phyloP scores from a whole-genome alignment of 2,113 vertebrate species.

The Periophthalmus modestus region DNA sequence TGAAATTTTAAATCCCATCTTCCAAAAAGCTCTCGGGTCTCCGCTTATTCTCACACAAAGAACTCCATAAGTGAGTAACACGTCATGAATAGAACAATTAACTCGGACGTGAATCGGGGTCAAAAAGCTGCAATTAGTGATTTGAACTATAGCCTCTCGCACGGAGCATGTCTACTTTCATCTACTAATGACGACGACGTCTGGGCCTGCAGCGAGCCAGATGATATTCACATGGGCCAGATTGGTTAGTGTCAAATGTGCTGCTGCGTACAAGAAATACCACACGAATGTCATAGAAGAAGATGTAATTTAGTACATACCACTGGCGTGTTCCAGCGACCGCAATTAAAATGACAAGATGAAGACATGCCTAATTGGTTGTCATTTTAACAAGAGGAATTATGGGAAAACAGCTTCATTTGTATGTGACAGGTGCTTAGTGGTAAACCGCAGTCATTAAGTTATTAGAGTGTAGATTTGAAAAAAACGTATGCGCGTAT shows the following conservation, averaged over 20 bases:
- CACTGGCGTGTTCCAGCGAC: not conserved
- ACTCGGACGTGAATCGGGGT: constrained; percentile 40
- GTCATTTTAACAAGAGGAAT: constrained; percentile 9
- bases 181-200: constrained; percentile 48
- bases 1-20: not conserved
- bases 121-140: constrained; percentile 60
- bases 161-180: constrained; percentile 39
- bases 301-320: not conserved
- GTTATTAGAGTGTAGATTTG: not conserved
- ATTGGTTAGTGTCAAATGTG: constrained; percentile 5
- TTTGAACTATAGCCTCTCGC: constrained; percentile 41
- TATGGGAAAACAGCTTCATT: not conserved
- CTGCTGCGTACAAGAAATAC: not conserved
- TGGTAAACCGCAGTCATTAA: constrained; percentile 1
- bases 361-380: constrained; percentile 2
- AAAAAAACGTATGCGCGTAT: not conserved
- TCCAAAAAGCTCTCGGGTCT: not conserved
- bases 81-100: constrained; percentile 58
- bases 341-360: not conserved
- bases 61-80: constrained; percentile 29
- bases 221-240: constrained; percentile 3
- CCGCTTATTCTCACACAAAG: constrained; percentile 22
- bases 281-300: not conserved
- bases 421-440: constrained; percentile 6
- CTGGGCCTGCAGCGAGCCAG: constrained; percentile 19